These are phyloP conservation scores for Oncorhynchus gorbuscha DNA, from an alignment of 2,113 vertebrate species.

Conservation along the genomic window DNA sequence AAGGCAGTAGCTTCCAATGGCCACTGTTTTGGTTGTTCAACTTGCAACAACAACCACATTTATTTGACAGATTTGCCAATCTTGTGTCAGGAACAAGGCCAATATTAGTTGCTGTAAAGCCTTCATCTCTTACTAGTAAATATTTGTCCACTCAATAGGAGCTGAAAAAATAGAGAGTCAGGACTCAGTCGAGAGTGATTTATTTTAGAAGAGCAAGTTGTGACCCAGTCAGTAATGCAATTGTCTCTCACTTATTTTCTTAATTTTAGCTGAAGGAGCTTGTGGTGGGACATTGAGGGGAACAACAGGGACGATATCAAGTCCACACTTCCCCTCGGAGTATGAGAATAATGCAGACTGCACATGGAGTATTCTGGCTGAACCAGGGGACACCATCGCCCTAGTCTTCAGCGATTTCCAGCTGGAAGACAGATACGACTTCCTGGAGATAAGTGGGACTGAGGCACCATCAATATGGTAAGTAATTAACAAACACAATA, in stretches of 20 bases:
- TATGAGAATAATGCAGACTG: constrained; percentile 97
- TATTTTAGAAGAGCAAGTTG: no score
- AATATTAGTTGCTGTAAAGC: neutral
- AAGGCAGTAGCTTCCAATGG: no score
- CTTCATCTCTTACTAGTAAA: neutral
- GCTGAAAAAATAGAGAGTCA: no score
- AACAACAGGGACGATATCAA: constrained; percentile 89
- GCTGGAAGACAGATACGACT: constrained; percentile 96
- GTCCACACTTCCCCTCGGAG: constrained; percentile 91
- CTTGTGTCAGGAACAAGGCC: no score
- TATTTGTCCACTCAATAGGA: no score
- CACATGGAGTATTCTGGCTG: constrained; percentile 94
- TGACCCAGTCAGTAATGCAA: no score
- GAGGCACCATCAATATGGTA: constrained; percentile 95
- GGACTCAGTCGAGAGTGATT: no score
- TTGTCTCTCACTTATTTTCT: no score
- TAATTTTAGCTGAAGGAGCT: constrained; percentile 85
- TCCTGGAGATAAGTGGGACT: constrained; percentile 96
- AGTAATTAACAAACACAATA: neutral
- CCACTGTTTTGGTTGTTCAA: no score
- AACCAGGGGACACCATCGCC: constrained; percentile 96
- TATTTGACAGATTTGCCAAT: no score
- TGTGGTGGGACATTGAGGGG: constrained; percentile 94
- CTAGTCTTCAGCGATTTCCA: constrained; percentile 95
- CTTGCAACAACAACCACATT: no score